Conservation (phyloP, 2,888 invertebrate species). For the Diadegma fenestrale region DNA sequence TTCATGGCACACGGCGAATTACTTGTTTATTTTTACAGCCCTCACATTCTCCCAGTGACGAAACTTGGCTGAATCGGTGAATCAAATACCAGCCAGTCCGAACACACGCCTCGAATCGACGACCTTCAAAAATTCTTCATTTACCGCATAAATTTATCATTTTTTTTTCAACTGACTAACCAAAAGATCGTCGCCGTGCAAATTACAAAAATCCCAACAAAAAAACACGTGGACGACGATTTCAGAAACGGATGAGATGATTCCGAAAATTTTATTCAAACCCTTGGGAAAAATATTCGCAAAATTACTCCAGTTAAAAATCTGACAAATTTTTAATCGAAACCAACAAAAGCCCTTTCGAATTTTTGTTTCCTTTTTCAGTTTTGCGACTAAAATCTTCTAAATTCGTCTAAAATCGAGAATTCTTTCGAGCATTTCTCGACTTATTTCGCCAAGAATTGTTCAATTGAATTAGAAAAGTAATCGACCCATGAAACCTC, state of each 20-base stretch:
- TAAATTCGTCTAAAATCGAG: no score
- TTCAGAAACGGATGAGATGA: not conserved
- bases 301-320: no score
- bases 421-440: no score
- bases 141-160: not conserved
- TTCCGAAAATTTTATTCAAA: not conserved
- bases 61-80: not conserved
- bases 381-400: no score
- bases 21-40: not conserved
- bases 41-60: not conserved
- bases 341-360: no score
- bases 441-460: not conserved
- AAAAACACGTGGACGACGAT: not conserved
- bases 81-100: not conserved
- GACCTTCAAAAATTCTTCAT: not conserved
- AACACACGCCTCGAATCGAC: not conserved
- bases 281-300: no score
- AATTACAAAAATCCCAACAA: not conserved
- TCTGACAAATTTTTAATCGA: no score
- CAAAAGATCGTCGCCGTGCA: not conserved
- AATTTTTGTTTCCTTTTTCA: no score
- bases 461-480: not conserved
- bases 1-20: slow-evolving; percentile 16
- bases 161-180: not conserved
- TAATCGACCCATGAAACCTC: not conserved